Conservation (phyloP, 2,888 invertebrate species). For the Eurytoma californica region DNA sequence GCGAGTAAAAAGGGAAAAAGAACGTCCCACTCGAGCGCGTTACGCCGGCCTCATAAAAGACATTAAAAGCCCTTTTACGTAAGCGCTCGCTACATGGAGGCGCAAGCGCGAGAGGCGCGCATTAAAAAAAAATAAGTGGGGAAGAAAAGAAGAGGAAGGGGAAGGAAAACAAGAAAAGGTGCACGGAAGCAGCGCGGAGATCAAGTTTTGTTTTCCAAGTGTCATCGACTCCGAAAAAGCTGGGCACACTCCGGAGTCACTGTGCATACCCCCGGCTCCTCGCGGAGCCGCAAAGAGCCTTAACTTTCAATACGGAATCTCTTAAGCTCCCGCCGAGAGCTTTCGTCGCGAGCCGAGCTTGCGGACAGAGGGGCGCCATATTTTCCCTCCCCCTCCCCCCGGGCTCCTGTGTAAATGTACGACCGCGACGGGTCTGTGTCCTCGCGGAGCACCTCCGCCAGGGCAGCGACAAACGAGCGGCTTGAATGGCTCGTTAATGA, state of each 20-base stretch:
- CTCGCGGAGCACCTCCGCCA: no score
- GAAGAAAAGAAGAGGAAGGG: not conserved
- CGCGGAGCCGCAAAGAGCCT: constrained; percentile 11
- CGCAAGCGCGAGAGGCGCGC: not conserved
- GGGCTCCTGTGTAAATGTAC: no score
- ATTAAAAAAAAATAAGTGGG: not conserved
- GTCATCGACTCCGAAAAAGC: constrained; percentile 26
- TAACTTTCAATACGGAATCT: constrained; percentile 49
- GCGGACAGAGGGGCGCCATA: not conserved
- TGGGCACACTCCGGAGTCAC: not conserved
- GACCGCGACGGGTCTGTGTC: no score
- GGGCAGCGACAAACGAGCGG: constrained; percentile 59
- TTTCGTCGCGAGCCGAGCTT: constrained; percentile 13
- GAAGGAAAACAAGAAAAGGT: constrained; percentile 11
- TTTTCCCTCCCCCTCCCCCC: not conserved
- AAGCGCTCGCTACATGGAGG: constrained; percentile 18
- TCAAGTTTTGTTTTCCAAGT: constrained; percentile 36
- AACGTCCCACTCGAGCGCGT: not conserved
- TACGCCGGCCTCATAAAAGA: constrained; percentile 23
- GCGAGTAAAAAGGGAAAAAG: not conserved
- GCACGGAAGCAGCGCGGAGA: not conserved
- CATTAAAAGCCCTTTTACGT: constrained; percentile 16
- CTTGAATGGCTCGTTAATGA: constrained; percentile 62
- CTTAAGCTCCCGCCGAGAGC: constrained; percentile 29
- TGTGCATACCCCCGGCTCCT: not conserved